These are phyloP conservation scores for Holacanthella duospinosa DNA, from an alignment of 2,888 invertebrate species.

Conservation along the genomic window DNA sequence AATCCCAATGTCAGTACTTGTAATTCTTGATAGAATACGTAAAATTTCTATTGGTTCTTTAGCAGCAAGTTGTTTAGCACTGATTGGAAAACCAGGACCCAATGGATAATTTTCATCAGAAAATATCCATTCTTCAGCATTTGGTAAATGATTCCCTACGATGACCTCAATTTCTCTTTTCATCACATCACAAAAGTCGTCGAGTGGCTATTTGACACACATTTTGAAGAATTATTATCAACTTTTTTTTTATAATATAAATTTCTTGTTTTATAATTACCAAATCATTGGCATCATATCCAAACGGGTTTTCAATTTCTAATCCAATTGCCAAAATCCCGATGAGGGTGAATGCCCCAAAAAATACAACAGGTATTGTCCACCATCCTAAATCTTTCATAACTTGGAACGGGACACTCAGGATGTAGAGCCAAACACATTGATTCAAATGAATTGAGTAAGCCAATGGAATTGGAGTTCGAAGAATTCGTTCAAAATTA, in stretches of 20 bases:
- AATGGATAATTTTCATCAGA: neutral
- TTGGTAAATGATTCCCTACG: neutral
- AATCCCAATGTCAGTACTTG: neutral
- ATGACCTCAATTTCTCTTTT: conserved; percentile 9
- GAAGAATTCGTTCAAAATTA: conserved; percentile 30
- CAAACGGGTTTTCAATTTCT: conserved; percentile 35
- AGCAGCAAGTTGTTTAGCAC: neutral
- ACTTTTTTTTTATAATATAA: neutral
- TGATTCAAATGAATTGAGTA: neutral
- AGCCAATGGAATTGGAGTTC: conserved; percentile 1
- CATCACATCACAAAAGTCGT: conserved; percentile 10
- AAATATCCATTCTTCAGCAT: conserved; percentile 8
- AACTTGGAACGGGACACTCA: neutral
- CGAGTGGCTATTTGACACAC: neutral
- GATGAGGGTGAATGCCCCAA: conserved; percentile 26
- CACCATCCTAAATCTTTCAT: conserved; percentile 21
- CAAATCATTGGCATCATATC: conserved; percentile 30
- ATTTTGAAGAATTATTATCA: neutral
- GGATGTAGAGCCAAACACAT: neutral
- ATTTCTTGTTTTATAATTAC: neutral
- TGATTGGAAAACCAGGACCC: neutral
- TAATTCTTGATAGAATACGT: neutral
- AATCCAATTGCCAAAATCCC: conserved; percentile 30
- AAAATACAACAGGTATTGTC: conserved; percentile 21
- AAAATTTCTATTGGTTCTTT: neutral